Percentiles rank a stretch among this genome's conserved stretches.
These are phyloP conservation scores for Eurois occulta DNA, from an alignment of 2,888 invertebrate species.

Conservation along the genomic window DNA sequence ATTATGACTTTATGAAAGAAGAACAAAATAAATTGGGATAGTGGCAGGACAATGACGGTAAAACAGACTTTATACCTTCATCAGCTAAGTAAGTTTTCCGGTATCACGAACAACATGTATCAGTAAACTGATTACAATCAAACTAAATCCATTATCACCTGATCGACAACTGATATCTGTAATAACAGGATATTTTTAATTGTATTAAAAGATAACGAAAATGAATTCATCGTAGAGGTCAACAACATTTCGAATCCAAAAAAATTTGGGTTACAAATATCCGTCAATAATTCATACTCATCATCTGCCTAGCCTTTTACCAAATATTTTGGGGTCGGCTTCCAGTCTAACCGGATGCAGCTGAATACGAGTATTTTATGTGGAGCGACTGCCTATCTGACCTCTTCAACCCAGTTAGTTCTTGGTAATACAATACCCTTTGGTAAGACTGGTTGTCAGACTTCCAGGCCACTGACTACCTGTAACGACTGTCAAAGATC, in stretches of 20 bases:
- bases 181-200: conserved; percentile 42
- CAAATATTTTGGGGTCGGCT: too few species aligned
- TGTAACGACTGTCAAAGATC: too few species aligned
- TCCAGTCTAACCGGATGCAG: too few species aligned
- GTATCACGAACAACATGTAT: conserved; percentile 9
- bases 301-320: too few species aligned
- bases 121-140: conserved; percentile 33
- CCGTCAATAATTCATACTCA: neutral
- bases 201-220: conserved; percentile 25
- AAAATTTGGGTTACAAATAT: conserved; percentile 1
- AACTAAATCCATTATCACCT: conserved; percentile 11
- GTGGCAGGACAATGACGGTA: neutral
- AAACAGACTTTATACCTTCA: neutral
- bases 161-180: conserved; percentile 9
- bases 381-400: too few species aligned
- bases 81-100: conserved; percentile 1
- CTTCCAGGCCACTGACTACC: too few species aligned
- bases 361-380: too few species aligned
- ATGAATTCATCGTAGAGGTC: conserved; percentile 6
- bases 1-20: neutral
- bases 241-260: conserved; percentile 6
- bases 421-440: too few species aligned
- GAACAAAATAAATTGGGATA: neutral
- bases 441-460: too few species aligned
- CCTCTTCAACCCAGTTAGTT: too few species aligned